phyloP scores from a whole-genome alignment of 2,113 vertebrate genomes.

The Merops nubicus region DNA sequence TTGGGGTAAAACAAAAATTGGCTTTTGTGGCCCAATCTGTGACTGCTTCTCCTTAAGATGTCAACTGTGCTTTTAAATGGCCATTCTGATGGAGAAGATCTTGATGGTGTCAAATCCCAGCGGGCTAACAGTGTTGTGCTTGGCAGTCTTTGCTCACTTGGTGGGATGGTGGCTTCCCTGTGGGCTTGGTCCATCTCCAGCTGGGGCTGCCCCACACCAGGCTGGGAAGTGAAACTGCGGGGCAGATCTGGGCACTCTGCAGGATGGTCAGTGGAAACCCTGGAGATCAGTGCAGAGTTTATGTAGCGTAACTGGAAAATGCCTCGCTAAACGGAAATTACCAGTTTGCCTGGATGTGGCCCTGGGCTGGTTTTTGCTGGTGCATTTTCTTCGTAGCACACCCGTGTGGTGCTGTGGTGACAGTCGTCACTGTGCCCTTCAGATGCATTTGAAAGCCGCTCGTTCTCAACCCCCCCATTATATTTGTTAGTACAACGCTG shows the following conservation, averaged over 20 bases:
- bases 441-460: neutral
- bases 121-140: neutral
- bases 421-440: fast-evolving
- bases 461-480: fast-evolving
- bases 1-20: neutral
- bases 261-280: neutral
- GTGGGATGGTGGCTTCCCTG: neutral
- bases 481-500: neutral
- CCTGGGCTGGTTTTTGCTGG: fast-evolving
- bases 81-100: neutral
- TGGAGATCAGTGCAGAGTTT: fast-evolving
- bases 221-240: too few species aligned
- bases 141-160: fast-evolving
- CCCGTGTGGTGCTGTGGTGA: neutral
- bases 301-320: too few species aligned
- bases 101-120: neutral
- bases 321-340: neutral
- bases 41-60: neutral
- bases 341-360: neutral
- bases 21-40: neutral
- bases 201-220: neutral
- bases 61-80: neutral
- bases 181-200: neutral
- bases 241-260: neutral
- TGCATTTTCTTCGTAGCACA: neutral